A percentile compares a stretch with the other conserved stretches of the same genome.
phyloP scores from a whole-genome alignment of 2,888 invertebrate species.

The Prosapia bicincta region DNA sequence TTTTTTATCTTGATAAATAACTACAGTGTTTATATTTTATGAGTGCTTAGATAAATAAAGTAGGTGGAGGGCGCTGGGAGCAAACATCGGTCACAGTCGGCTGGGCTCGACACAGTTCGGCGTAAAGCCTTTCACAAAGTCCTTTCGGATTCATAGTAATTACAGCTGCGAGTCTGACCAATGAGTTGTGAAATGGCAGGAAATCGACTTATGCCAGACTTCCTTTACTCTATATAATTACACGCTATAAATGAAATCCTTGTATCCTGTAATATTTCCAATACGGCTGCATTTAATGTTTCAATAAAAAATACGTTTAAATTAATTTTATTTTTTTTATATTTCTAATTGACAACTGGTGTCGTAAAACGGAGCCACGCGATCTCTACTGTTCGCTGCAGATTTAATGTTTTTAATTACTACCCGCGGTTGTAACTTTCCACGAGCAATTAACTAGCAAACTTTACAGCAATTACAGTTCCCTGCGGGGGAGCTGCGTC shows the following conservation, averaged over 20 bases:
- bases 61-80: background rate
- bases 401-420: background rate
- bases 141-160: background rate
- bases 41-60: too few relatives aligned
- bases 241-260: background rate
- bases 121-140: background rate
- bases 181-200: conserved; percentile 21
- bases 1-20: background rate
- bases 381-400: background rate
- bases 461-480: background rate
- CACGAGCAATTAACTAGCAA: background rate
- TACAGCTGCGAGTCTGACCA: background rate
- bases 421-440: background rate
- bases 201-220: conserved; percentile 24
- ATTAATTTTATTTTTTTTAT: background rate
- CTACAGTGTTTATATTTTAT: background rate
- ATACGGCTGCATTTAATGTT: background rate
- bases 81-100: background rate
- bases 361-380: background rate
- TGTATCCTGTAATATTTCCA: background rate
- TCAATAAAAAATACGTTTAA: background rate
- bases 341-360: background rate
- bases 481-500: background rate
- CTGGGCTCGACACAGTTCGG: background rate
- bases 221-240: conserved; percentile 3